Conservation (phyloP, 1,140 invertebrate genomes). For the Tetranychus cinnabarinus region DNA sequence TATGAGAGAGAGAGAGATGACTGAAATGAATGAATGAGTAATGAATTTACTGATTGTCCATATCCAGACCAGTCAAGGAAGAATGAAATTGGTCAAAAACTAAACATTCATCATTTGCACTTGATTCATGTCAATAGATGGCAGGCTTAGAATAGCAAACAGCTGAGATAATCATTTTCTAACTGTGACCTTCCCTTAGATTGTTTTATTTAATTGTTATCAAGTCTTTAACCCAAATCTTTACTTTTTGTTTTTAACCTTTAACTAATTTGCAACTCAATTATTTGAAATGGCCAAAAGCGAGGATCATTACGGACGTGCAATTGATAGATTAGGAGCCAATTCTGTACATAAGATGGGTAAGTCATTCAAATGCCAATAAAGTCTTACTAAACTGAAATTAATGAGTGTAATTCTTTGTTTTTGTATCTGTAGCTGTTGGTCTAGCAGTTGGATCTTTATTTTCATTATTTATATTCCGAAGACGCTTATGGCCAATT, state of each 20-base stretch:
- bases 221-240: too few species aligned
- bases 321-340: constrained; percentile 7
- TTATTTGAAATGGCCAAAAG: background rate
- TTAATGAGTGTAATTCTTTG: background rate
- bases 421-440: background rate
- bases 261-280: background rate
- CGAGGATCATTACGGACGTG: background rate
- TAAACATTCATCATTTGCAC: too few species aligned
- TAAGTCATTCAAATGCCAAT: background rate
- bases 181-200: too few species aligned
- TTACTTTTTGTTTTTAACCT: background rate
- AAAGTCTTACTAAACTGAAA: background rate
- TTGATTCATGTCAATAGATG: too few species aligned
- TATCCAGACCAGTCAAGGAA: too few species aligned
- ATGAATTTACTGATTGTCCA: too few species aligned
- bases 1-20: too few species aligned
- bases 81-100: too few species aligned
- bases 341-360: constrained; percentile 9
- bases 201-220: too few species aligned
- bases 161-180: too few species aligned
- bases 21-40: too few species aligned
- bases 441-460: constrained; percentile 10
- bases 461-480: constrained; percentile 12
- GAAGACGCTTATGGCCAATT: constrained; percentile 11
- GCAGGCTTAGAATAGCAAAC: too few species aligned